Evolutionary conservation across 2,797 vertebrate genomes (phyloP).

Genomic region (Protonibea diacanthus): DNA sequence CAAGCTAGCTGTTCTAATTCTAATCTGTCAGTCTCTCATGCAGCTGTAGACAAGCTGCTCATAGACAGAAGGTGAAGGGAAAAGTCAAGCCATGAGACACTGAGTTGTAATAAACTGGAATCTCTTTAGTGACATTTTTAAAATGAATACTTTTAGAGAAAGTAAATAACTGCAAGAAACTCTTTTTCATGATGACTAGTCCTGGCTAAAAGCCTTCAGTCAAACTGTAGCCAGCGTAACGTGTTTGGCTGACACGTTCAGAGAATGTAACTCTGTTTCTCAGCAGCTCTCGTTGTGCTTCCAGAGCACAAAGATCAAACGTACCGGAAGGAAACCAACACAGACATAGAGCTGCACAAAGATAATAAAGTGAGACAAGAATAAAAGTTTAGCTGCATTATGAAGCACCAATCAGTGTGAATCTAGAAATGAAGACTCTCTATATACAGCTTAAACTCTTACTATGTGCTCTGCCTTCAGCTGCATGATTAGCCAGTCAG

Average conservation of each 20-base stretch:
- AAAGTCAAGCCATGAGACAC: not conserved
- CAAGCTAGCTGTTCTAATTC: not conserved
- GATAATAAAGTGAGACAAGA: conserved; percentile 34
- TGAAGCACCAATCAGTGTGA: conserved; percentile 12
- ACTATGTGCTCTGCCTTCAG: not conserved
- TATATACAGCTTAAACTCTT: conserved; percentile 13
- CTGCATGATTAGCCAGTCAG: too few species aligned
- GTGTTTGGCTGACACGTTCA: not conserved
- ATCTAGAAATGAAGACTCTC: conserved; percentile 27
- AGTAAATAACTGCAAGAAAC: not conserved
- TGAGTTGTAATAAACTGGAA: not conserved
- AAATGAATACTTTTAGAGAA: not conserved
- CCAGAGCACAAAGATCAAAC: conserved; percentile 9
- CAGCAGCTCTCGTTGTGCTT: conserved; percentile 12
- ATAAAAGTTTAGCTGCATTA: conserved; percentile 25
- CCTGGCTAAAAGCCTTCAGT: not conserved
- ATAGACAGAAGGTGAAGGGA: not conserved
- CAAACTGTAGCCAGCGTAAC: not conserved
- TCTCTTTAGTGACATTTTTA: not conserved
- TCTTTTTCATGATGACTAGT: not conserved
- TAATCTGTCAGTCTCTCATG: not conserved
- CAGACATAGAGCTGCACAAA: conserved; percentile 6
- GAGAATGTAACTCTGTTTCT: not conserved
- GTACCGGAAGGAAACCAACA: conserved; percentile 40
- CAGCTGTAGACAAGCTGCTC: not conserved